A percentile compares a stretch with the other conserved stretches of the same genome.
These are phyloP conservation scores for Brenthis ino DNA, from an alignment of 2,888 invertebrate species.

Conservation along the genomic window DNA sequence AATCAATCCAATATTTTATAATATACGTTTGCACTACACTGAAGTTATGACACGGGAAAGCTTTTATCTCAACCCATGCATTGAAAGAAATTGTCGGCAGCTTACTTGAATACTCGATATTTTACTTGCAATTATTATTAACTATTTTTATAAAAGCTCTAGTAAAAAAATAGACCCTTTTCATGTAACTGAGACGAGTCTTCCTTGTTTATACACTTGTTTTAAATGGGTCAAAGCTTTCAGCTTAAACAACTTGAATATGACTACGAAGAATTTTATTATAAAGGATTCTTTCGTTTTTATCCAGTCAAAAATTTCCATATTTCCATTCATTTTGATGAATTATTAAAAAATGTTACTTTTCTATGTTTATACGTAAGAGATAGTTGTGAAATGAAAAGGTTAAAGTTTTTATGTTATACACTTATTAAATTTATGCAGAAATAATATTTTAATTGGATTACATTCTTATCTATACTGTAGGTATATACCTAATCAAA, in stretches of 20 bases:
- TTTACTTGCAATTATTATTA: constrained; percentile 23
- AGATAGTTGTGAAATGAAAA: no score
- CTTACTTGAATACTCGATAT: constrained; percentile 29
- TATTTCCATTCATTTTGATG: constrained; percentile 6
- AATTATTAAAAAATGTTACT: background rate
- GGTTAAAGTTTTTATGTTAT: no score
- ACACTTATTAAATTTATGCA: no score
- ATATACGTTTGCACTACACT: constrained; percentile 19
- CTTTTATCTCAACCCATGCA: constrained; percentile 39
- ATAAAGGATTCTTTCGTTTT: constrained; percentile 17
- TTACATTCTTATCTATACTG: no score
- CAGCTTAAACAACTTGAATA: constrained; percentile 21
- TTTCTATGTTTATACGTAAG: background rate
- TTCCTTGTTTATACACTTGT: constrained; percentile 20
- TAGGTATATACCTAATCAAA: no score
- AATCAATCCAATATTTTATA: constrained; percentile 28
- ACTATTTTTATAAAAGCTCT: constrained; percentile 18
- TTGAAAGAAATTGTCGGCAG: constrained; percentile 35
- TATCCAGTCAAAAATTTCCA: constrained; percentile 15
- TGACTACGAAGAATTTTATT: constrained; percentile 14
- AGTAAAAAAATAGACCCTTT: constrained; percentile 13
- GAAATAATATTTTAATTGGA: no score
- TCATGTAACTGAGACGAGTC: constrained; percentile 19
- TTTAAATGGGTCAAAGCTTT: constrained; percentile 23
- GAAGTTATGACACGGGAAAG: constrained; percentile 43